Conservation (phyloP, 2,797 vertebrate species). For the Falco biarmicus region DNA sequence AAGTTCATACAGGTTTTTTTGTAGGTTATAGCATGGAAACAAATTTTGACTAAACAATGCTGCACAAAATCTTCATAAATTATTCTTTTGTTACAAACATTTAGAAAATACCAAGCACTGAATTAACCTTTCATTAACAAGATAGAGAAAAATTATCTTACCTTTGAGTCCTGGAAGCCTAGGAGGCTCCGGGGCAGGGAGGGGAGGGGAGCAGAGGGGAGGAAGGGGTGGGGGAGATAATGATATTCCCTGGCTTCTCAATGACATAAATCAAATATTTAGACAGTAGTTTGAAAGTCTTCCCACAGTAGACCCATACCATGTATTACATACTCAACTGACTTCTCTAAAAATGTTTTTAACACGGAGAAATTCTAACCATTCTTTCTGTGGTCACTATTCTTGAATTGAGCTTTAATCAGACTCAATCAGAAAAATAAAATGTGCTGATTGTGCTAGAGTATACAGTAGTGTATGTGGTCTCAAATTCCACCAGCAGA, state of each 20-base stretch:
- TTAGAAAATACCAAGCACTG: neutral
- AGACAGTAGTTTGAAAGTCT: neutral
- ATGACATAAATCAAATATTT: neutral
- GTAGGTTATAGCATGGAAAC: neutral
- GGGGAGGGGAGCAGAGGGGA: neutral
- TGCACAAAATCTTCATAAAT: neutral
- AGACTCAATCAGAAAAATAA: neutral
- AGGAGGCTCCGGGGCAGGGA: slow-evolving; percentile 51
- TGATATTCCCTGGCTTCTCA: slow-evolving; percentile 73
- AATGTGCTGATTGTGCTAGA: neutral
- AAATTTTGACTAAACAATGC: neutral
- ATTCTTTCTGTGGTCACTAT: neutral
- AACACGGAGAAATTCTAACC: neutral
- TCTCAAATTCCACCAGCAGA: neutral
- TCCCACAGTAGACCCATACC: neutral
- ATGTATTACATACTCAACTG: neutral
- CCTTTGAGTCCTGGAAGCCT: slow-evolving; percentile 75
- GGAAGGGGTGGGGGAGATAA: slow-evolving; percentile 61
- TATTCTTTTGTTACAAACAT: neutral
- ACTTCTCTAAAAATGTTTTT: neutral
- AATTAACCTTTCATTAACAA: slow-evolving; percentile 56
- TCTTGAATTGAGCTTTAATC: neutral
- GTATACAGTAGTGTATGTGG: neutral
- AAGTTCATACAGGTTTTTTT: neutral
- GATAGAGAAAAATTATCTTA: slow-evolving; percentile 78